phyloP scores from a whole-genome alignment of 2,113 vertebrate genomes.

The Tapirus terrestris region DNA sequence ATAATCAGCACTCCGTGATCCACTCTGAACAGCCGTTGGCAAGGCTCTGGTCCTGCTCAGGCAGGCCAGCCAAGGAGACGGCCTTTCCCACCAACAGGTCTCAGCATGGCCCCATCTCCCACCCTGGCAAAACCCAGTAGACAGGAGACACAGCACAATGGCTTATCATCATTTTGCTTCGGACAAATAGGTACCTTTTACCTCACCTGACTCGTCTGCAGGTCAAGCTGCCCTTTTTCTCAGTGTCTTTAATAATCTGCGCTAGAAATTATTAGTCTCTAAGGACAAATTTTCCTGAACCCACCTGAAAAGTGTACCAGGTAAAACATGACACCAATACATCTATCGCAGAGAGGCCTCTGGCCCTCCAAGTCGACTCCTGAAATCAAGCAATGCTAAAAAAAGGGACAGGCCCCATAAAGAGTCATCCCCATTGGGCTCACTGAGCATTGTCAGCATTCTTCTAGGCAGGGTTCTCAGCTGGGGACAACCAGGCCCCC shows the following conservation, averaged over 20 bases:
- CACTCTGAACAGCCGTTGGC: background rate
- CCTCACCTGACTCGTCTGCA: background rate
- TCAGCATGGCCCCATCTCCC: background rate
- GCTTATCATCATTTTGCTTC: background rate
- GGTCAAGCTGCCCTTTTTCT: background rate
- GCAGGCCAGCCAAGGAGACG: background rate
- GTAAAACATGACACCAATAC: background rate
- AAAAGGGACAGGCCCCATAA: background rate
- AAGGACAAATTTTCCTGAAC: background rate
- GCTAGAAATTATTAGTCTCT: background rate
- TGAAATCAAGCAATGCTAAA: background rate
- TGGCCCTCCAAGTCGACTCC: background rate
- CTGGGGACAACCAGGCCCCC: background rate
- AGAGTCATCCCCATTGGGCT: background rate
- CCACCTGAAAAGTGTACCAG: background rate
- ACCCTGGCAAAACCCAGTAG: background rate
- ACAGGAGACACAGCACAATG: background rate
- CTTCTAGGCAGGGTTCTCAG: background rate
- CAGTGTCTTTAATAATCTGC: background rate
- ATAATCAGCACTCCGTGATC: background rate
- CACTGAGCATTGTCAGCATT: background rate
- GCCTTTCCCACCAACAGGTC: too few relatives aligned
- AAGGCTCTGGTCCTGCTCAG: background rate
- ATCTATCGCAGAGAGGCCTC: too few relatives aligned
- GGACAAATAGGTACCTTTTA: background rate